phyloP scores from a whole-genome alignment of 1,140 invertebrate species.

The Lordiphosa clarofinis region DNA sequence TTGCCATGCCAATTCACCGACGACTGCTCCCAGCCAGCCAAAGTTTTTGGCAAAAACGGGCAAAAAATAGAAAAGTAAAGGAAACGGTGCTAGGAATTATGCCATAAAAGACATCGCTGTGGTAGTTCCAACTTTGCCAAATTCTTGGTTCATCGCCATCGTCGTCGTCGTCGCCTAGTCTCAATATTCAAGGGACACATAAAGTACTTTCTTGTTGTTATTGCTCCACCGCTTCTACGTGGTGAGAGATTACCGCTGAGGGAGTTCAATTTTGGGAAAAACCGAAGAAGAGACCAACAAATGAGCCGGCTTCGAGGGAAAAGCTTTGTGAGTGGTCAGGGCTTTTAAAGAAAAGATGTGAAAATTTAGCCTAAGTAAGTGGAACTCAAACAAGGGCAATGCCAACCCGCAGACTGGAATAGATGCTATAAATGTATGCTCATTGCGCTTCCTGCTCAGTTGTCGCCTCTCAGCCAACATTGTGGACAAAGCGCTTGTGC shows the following conservation, averaged over 20 bases:
- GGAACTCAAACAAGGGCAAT: too few species aligned
- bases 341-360: too few species aligned
- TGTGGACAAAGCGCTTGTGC: too few species aligned
- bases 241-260: constrained; percentile 38
- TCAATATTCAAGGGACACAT: constrained; percentile 69
- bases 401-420: too few species aligned
- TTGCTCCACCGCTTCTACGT: constrained; percentile 9
- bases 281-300: constrained; percentile 36
- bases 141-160: constrained; percentile 55
- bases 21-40: constrained; percentile 20
- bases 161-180: constrained; percentile 40
- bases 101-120: constrained; percentile 63
- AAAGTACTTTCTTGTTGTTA: constrained; percentile 61
- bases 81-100: constrained; percentile 63
- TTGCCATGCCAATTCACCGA: constrained; percentile 61
- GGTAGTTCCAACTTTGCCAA: constrained; percentile 54
- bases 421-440: too few species aligned
- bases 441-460: too few species aligned
- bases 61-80: constrained; percentile 34
- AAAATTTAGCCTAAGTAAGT: too few species aligned
- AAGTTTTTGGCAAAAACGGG: constrained; percentile 62
- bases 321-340: constrained; percentile 9
- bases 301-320: constrained; percentile 35
- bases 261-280: constrained; percentile 20
- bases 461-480: too few species aligned